Conservation (phyloP, 23 tunicate species). For the Botrylloides violaceus region DNA sequence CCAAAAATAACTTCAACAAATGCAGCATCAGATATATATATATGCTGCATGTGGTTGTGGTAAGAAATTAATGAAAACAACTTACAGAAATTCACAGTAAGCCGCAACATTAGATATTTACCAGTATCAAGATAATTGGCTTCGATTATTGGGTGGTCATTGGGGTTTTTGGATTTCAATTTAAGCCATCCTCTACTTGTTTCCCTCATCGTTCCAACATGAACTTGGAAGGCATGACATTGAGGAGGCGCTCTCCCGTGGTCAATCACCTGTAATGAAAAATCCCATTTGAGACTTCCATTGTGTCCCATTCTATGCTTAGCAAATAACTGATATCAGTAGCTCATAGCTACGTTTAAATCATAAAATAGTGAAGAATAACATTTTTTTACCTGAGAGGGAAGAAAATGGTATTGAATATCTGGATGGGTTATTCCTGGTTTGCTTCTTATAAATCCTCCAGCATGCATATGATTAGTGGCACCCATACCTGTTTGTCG, state of each 20-base stretch:
- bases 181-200: constrained; percentile 72
- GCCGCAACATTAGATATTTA: constrained; percentile 1
- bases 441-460: constrained; percentile 82
- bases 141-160: constrained; percentile 80
- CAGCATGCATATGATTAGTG: constrained; percentile 67
- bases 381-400: constrained; percentile 91
- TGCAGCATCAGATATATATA: no score
- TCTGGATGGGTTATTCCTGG: constrained; percentile 82
- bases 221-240: constrained; percentile 85
- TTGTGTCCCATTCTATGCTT: no score
- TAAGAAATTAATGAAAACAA: neutral
- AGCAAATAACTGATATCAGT: no score
- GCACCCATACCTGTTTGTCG: constrained; percentile 82
- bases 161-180: constrained; percentile 66
- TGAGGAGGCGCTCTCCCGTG: constrained; percentile 77
- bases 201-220: constrained; percentile 83
- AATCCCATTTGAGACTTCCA: no score
- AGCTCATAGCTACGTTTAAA: no score
- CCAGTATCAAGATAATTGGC: constrained; percentile 83
- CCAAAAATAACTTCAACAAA: no score
- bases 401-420: constrained; percentile 93
- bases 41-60: neutral
- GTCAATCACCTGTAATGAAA: constrained; percentile 64
- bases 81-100: neutral
- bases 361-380: no score